Conservation (phyloP, 2,797 vertebrate genomes). For the Gymnothorax javanicus region DNA sequence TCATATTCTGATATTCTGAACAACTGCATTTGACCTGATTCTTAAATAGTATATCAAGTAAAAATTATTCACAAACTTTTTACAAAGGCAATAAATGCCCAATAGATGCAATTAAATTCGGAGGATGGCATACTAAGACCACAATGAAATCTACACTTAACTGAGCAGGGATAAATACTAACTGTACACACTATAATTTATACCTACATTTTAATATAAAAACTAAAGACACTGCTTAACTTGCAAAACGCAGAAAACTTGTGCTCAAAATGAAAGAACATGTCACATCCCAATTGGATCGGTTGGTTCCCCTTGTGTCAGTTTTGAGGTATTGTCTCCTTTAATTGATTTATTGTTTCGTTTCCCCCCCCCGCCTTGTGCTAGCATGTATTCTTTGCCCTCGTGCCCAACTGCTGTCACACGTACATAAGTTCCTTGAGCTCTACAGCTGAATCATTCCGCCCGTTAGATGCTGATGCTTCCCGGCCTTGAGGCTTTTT, state of each 20-base stretch:
- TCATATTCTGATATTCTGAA: slow-evolving; percentile 8
- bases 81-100: neutral
- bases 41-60: neutral
- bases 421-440: too few relatives aligned
- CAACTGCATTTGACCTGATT: neutral
- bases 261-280: neutral
- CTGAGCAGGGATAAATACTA: too few relatives aligned
- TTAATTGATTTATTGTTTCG: too few relatives aligned
- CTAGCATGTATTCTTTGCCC: too few relatives aligned
- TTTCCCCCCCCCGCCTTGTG: too few relatives aligned
- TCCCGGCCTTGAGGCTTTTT: too few relatives aligned
- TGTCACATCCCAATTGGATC: too few relatives aligned
- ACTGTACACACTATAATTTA: neutral
- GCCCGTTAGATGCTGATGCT: too few relatives aligned
- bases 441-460: too few relatives aligned
- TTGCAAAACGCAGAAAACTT: neutral
- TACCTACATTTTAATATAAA: neutral
- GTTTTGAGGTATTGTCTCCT: too few relatives aligned
- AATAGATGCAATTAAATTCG: neutral
- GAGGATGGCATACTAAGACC: neutral
- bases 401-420: too few relatives aligned
- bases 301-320: too few relatives aligned
- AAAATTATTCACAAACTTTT: neutral
- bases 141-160: neutral
- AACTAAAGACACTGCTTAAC: neutral